These are phyloP conservation scores for Diplolepis rosae DNA, from an alignment of 2,888 invertebrate genomes.

Conservation along the genomic window DNA sequence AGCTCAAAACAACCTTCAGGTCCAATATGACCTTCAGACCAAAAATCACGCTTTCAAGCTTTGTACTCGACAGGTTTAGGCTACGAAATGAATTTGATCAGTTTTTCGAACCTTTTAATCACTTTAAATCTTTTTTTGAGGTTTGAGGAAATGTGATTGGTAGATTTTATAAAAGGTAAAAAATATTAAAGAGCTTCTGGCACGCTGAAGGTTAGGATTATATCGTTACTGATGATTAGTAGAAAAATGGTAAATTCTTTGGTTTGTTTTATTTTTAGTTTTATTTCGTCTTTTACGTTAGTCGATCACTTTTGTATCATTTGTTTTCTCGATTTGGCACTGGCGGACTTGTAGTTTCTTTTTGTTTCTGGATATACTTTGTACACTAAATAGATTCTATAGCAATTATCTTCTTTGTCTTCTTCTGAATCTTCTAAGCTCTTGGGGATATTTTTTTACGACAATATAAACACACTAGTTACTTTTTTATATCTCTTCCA, in stretches of 20 bases:
- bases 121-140: conserved; percentile 36
- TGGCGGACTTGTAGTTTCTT: conserved; percentile 66
- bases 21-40: background rate
- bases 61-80: conserved; percentile 74
- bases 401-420: conserved; percentile 60
- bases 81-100: conserved; percentile 73
- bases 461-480: conserved; percentile 73
- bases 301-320: conserved; percentile 41
- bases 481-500: conserved; percentile 57
- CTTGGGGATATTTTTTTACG: conserved; percentile 62
- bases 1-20: conserved; percentile 22
- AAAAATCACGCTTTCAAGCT: conserved; percentile 34
- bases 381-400: conserved; percentile 71
- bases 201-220: conserved; percentile 28
- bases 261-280: conserved; percentile 61
- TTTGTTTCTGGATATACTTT: conserved; percentile 66
- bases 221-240: conserved; percentile 61
- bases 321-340: conserved; percentile 71
- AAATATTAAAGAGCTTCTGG: conserved; percentile 26
- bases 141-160: conserved; percentile 44
- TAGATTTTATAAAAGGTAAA: conserved; percentile 25
- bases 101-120: conserved; percentile 56
- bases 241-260: conserved; percentile 73
- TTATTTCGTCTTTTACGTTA: conserved; percentile 48
- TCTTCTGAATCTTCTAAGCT: conserved; percentile 62